Base-by-base conservation (phyloP, 1,140 invertebrate species). In the Cataglyphis hispanica region DNA sequence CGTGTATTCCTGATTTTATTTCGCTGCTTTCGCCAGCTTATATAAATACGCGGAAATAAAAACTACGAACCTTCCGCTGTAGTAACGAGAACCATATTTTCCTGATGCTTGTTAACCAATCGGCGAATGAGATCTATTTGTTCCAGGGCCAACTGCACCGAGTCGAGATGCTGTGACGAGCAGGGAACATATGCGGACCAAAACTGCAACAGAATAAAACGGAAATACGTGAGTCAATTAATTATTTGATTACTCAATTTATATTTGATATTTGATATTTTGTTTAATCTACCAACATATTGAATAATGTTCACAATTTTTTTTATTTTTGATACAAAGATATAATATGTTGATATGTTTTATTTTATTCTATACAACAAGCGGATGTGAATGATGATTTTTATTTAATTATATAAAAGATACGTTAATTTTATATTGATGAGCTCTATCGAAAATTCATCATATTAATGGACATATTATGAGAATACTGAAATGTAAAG, bases 61-160 rank as follows among this genome's bases (percentile, higher is more conserved):
- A 86, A 69, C 46, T 43, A 31, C 85, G 19, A 43, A 96, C 96
- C 97, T 89, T 96, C 95, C 10, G 97, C 96, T 63, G 96, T 97
- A 1, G 96, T 97, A 46, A 97, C 97, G 86, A 98, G 95, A 56
- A 96, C 95, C 84, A 98, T 96, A 91, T 97, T 97, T 84, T 96
- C 95, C 10, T 96, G 95, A 93, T 98, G 97, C 93, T 97, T 96
- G 89, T 97, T 97, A 60, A 98, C 97, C 89, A 99, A 96, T 90
- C 98, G 96, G 91, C 97, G 97, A 92, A 98, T 98, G 85, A 98
- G 97, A 94, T 98, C 98, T 91, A 98, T 97, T 94, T 98, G 98
- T 93, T 98, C 98, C 75, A 99, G 95, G 27, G 98, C 97, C 90
- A 98, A 95, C 92, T 98, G 97, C 86, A 98, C 98, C 13, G 98